phyloP scores from a whole-genome alignment of 1,140 invertebrate genomes.

The Sweltsa coloradensis region DNA sequence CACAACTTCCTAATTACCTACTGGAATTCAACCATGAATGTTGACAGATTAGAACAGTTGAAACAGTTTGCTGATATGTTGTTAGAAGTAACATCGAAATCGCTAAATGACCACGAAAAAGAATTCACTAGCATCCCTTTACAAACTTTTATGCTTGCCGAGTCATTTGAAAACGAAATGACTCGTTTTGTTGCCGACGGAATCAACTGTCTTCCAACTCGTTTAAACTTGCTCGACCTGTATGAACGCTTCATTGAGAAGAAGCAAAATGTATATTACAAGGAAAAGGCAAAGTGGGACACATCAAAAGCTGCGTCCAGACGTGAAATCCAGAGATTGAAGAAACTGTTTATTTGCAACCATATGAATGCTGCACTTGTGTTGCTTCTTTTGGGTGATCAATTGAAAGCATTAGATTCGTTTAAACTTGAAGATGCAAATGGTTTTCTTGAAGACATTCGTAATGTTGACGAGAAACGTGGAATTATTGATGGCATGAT shows the following conservation, averaged over 20 bases:
- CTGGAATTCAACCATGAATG: not conserved
- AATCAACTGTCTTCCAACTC: not conserved
- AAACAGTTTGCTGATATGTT: too few relatives aligned
- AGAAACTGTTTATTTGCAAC: not conserved
- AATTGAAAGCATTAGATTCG: not conserved
- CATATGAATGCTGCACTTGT: not conserved
- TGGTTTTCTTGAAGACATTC: not conserved
- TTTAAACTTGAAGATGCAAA: not conserved
- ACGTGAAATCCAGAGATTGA: not conserved
- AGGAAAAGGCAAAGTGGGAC: not conserved
- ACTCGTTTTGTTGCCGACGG: not conserved
- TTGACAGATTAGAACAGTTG: too few relatives aligned
- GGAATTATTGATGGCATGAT: not conserved
- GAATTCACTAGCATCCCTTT: not conserved
- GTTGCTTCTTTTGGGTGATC: not conserved
- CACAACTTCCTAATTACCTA: not conserved
- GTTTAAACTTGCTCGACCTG: not conserved
- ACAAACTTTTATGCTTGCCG: not conserved
- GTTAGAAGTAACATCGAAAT: too few relatives aligned
- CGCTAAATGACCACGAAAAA: not conserved
- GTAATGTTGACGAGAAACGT: not conserved
- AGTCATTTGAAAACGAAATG: not conserved
- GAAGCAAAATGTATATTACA: not conserved
- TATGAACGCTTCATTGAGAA: not conserved
- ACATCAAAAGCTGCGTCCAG: not conserved